Evolutionary conservation across 37 sponge, comb jelly and placozoan genomes (phyloP).

Genomic region (Geodia barretti): DNA sequence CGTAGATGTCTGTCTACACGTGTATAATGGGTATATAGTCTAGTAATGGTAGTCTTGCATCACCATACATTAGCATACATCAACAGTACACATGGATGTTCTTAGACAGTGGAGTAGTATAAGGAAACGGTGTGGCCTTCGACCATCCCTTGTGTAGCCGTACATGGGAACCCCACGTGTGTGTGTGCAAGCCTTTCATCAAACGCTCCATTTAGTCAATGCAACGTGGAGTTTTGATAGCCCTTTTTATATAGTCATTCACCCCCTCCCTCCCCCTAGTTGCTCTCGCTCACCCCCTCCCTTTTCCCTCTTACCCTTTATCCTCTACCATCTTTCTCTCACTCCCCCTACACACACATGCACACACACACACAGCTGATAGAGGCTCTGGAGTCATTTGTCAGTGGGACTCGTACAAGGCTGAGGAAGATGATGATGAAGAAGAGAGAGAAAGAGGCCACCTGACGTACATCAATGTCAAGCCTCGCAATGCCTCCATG

Average conservation of each 20-base stretch:
- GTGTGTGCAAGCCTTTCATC: too few species aligned
- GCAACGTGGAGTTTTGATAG: too few species aligned
- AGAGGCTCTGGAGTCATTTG: slow-evolving; percentile 55
- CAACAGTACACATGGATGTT: too few species aligned
- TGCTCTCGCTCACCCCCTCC: neutral
- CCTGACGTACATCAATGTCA: neutral
- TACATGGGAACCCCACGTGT: too few species aligned
- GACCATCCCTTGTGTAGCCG: too few species aligned
- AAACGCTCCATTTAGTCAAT: too few species aligned
- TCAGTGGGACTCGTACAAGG: slow-evolving; percentile 13
- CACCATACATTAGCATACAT: too few species aligned
- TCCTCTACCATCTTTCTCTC: neutral
- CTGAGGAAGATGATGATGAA: slow-evolving; percentile 44
- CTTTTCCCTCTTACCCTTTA: neutral
- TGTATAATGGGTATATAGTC: too few species aligned
- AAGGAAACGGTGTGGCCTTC: too few species aligned
- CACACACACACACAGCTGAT: slow-evolving; percentile 26
- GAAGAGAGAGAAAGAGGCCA: neutral
- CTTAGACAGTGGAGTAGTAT: too few species aligned
- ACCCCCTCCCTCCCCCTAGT: neutral
- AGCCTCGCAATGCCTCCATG: slow-evolving; percentile 56
- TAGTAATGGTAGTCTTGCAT: too few species aligned
- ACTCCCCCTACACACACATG: neutral
- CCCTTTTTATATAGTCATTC: neutral
- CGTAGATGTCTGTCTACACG: too few species aligned